Evolutionary conservation across 2,797 vertebrate species (phyloP).

Genomic region (Iguana delicatissima): DNA sequence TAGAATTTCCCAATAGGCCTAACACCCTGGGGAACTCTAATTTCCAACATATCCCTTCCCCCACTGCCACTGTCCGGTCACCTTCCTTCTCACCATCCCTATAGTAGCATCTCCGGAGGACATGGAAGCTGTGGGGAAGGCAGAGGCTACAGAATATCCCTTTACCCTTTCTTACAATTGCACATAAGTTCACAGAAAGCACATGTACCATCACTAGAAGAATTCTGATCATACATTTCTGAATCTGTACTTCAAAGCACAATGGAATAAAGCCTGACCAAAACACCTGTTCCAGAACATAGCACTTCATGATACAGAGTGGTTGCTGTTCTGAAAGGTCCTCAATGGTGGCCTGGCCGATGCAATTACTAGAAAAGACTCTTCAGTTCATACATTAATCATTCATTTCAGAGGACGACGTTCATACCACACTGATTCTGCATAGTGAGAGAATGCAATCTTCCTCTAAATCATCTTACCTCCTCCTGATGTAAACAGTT

Average conservation of each 20-base stretch:
- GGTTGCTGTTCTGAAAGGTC: background rate
- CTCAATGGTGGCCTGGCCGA: background rate
- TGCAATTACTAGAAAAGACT: background rate
- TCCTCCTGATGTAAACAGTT: conserved; percentile 1
- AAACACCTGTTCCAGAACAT: background rate
- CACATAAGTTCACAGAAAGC: no score
- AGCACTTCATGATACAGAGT: background rate
- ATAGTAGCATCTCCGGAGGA: no score
- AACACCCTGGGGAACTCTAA: no score
- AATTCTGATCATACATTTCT: no score
- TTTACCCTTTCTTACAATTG: no score
- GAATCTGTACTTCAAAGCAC: background rate
- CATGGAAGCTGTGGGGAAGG: no score
- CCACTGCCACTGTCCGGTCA: no score
- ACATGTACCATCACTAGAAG: no score
- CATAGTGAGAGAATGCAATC: background rate
- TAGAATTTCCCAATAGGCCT: no score
- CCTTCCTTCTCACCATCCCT: no score
- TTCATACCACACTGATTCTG: background rate
- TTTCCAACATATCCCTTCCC: no score
- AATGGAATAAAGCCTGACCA: background rate
- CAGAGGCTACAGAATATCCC: no score
- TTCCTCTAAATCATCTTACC: conserved; percentile 36
- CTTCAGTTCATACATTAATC: conserved; percentile 12
- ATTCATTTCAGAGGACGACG: background rate